Evolutionary conservation across 2,797 vertebrate species (phyloP).

Genomic region (Aldrovandia affinis): DNA sequence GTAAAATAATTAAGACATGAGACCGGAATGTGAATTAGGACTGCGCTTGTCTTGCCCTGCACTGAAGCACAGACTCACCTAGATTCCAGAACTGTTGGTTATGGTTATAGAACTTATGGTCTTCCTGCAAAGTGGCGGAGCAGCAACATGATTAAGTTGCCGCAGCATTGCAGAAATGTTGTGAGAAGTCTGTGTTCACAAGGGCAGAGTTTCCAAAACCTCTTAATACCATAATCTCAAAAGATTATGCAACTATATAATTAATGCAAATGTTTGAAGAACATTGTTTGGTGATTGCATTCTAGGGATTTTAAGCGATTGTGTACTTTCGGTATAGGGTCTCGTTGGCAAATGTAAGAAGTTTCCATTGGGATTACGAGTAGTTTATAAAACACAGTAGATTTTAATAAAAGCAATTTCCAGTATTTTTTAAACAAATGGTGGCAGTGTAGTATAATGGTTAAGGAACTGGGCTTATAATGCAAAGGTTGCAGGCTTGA

Average conservation of each 20-base stretch:
- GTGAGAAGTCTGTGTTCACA: background rate
- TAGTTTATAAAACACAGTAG: background rate
- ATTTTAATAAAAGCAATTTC: conserved; percentile 11
- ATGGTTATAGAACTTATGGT: too few relatives aligned
- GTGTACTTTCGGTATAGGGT: background rate
- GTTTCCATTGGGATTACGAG: background rate
- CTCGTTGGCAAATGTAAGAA: background rate
- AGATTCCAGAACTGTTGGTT: too few relatives aligned
- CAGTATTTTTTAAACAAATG: background rate
- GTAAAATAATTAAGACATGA: conserved; percentile 11
- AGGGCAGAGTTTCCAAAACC: background rate
- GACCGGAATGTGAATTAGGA: background rate
- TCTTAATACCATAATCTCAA: conserved; percentile 1
- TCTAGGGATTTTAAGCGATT: background rate
- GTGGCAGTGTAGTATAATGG: too few relatives aligned
- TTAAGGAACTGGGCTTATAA: too few relatives aligned
- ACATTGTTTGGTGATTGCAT: background rate
- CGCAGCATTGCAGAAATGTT: background rate
- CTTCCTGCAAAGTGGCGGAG: background rate
- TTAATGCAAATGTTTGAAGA: background rate
- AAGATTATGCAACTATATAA: background rate
- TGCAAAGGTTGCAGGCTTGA: too few relatives aligned
- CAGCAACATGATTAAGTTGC: background rate
- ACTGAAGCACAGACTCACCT: background rate
- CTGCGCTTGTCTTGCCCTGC: background rate